phyloP scores from a whole-genome alignment of 2,888 invertebrate species.

The Cremastinae sp. region DNA sequence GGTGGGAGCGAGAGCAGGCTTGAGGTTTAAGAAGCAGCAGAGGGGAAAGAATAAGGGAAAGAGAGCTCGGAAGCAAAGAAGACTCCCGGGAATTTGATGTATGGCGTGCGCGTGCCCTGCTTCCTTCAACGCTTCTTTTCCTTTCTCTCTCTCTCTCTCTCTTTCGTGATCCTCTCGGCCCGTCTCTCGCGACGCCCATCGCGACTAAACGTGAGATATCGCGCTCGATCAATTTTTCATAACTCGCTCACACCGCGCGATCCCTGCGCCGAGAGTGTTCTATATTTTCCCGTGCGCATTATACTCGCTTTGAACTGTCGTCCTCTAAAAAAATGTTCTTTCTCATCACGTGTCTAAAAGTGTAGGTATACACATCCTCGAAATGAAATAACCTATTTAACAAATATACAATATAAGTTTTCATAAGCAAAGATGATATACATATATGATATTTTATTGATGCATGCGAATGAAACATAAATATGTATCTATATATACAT shows the following conservation, averaged over 20 bases:
- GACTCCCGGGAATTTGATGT: slow-evolving; percentile 74
- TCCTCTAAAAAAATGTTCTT: not conserved
- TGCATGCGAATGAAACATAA: too few relatives aligned
- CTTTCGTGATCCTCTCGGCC: slow-evolving; percentile 28
- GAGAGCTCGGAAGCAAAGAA: slow-evolving; percentile 32
- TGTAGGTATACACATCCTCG: too few relatives aligned
- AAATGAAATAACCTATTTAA: too few relatives aligned
- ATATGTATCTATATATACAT: too few relatives aligned
- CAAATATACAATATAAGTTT: too few relatives aligned
- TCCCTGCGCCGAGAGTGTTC: slow-evolving; percentile 43
- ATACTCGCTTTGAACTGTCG: not conserved
- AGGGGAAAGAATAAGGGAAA: not conserved
- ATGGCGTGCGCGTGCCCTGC: slow-evolving; percentile 78
- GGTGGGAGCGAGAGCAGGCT: too few relatives aligned
- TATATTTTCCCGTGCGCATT: not conserved
- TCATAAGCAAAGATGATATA: too few relatives aligned
- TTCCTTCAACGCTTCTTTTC: slow-evolving; percentile 69
- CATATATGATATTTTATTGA: too few relatives aligned
- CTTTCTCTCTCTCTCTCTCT: slow-evolving; percentile 22
- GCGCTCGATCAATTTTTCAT: slow-evolving; percentile 78
- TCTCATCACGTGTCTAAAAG: not conserved
- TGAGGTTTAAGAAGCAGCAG: too few relatives aligned
- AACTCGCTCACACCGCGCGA: slow-evolving; percentile 60
- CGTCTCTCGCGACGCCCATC: slow-evolving; percentile 63
- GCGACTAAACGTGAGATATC: slow-evolving; percentile 78